Evolutionary conservation across 2,113 vertebrate species (phyloP), one percentile per base, ranked within the genome.

Genomic region (Oncorhynchus kisutch): DNA sequence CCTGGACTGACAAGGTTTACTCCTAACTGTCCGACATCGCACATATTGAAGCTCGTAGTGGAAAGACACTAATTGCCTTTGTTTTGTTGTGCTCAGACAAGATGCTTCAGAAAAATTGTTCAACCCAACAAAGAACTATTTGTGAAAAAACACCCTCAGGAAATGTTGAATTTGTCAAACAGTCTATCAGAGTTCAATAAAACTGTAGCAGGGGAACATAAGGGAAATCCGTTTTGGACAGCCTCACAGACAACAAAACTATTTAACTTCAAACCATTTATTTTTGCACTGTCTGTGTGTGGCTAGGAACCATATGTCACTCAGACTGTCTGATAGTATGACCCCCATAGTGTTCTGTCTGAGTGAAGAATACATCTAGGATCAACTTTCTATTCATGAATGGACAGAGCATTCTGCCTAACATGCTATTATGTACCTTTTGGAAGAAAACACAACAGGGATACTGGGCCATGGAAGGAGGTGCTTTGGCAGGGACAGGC

Each of bases 61-160:
- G 77, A 82, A 66, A 84, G 80, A 85, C 78, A 78, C 79, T 87
- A 88, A 89, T 85, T 85, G 81, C 84, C 82, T 81, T 85, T 82
- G 86, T 8, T 80, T 39, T 39, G 75, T 73, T 82, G 84, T 77
- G 77, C 76, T 71, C 69, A 76, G 75, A 88, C 74, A 60, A 70
- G 29, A 81, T 62, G 76, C 73, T 82, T n/a, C 20, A 79, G 51
- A 81, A 24, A 72, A n/a, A 78, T 34, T 20, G 54, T 1, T 45
- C 72, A 80, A 78, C 59, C 78, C 39, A 8, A 67, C 77, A 72
- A 76, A 79, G 72, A 83, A 74, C 8, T 49, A 71, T 27, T 12
- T 75, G 65, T 69, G 79, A 57, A 72, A 70, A 81, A 75, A 79
- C 49, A 8, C 51, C 73, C 34, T 70, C 68, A 67, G 71, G 69